Evolutionary conservation across 2,113 vertebrate species (phyloP).

Genomic region (Micromys minutus): DNA sequence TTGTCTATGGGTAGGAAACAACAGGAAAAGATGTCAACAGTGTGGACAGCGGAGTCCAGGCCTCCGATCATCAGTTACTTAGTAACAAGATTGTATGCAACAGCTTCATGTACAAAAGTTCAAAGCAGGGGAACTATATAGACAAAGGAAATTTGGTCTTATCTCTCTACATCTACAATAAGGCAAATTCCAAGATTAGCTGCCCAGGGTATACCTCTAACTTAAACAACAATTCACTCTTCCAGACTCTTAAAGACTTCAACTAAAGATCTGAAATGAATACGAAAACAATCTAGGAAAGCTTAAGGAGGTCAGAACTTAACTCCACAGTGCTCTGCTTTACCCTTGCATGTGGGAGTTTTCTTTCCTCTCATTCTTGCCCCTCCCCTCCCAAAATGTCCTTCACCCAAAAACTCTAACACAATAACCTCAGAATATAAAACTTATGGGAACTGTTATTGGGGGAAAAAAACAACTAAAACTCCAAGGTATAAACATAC

Average conservation of each 20-base stretch:
- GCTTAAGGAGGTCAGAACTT: background rate
- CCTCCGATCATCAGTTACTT: background rate
- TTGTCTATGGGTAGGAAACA: background rate
- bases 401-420: background rate
- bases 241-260: background rate
- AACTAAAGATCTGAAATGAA: background rate
- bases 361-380: background rate
- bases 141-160: background rate
- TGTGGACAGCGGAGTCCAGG: background rate
- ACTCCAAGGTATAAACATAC: background rate
- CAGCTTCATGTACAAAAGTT: background rate
- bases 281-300: background rate
- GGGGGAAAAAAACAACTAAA: background rate
- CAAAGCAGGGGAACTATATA: background rate
- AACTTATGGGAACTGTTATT: background rate
- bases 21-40: background rate
- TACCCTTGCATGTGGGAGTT: background rate
- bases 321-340: background rate
- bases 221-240: background rate
- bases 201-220: background rate
- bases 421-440: background rate
- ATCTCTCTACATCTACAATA: background rate
- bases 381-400: background rate
- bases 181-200: background rate
- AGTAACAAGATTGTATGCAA: background rate